Evolutionary conservation across 2,797 vertebrate species (phyloP), one percentile per base, ranked within the genome.

Genomic region (Simalia tracyae): DNA sequence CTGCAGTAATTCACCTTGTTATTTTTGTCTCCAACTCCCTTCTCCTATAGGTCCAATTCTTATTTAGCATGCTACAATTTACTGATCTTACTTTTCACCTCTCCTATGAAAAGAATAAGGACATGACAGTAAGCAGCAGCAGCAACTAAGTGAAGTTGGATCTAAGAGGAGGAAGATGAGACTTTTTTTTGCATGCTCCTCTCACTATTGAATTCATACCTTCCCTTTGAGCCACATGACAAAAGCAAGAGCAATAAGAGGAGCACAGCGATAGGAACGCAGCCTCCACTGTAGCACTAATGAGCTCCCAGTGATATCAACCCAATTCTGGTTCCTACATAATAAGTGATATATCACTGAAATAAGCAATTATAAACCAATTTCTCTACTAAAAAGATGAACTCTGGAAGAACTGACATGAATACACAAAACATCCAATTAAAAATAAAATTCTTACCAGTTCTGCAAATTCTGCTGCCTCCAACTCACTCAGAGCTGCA

Each of bases 401-500:
- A 12, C 17, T 86, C 12, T 66, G 22, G 42, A 90, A 42, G 26
- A 60, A 84, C 1, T 31, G 88, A 59, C 9, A 88, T 36, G 93
- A 60, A 85, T 19, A 36, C 28, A 86, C 1, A 84, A 4, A 15
- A 8, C 89, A 66, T 15, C 54, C 90, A 86, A 86, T 42, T 59
- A 64, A 90, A 92, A 94, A 63, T 3, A 17, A 81, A 85, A 22
- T 5, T 2, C 97, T 98, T 96, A 99, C 99, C 98, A 99, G 98
- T 96, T 99, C 99, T 96, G 98, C 98, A 97, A 99, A 99, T 96
- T 99, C 99, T 87, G 98, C 98, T 0, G 99, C 98, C 96, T 99
- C 99, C 93, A 99, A 98, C 95, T 99, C 98, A 94, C 98, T 99
- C 61, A 99, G 96, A 54, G 98, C 97, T 1, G 98, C 98, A 91